phyloP scores from a whole-genome alignment of 2,113 vertebrate species.

The Labeo rohita region DNA sequence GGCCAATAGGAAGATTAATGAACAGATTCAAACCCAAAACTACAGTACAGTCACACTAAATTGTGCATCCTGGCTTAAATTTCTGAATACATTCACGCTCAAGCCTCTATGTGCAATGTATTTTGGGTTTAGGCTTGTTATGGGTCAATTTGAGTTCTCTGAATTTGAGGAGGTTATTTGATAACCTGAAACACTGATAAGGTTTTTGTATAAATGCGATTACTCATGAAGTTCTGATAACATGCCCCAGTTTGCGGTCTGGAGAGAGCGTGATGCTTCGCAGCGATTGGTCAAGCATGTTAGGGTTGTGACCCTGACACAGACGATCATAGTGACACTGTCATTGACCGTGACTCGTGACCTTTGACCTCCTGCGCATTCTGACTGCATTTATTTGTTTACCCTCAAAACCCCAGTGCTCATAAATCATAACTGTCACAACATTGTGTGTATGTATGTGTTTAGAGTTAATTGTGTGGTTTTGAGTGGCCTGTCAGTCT shows the following conservation, averaged over 20 bases:
- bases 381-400: slow-evolving; percentile 53
- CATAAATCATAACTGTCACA: slow-evolving; percentile 57
- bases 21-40: neutral
- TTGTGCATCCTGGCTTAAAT: neutral
- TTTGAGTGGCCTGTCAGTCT: slow-evolving; percentile 34
- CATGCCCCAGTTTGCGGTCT: neutral
- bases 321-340: slow-evolving; percentile 40
- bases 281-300: slow-evolving; percentile 36
- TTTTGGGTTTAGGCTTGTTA: neutral
- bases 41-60: neutral
- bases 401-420: slow-evolving; percentile 30
- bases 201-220: neutral
- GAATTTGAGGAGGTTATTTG: slow-evolving; percentile 2
- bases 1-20: slow-evolving; percentile 1
- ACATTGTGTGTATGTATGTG: slow-evolving; percentile 45
- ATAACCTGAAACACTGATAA: slow-evolving; percentile 32
- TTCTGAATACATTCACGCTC: neutral
- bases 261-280: slow-evolving; percentile 27
- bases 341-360: slow-evolving; percentile 52
- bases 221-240: slow-evolving; percentile 3
- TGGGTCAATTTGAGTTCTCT: neutral
- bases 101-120: neutral
- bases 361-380: slow-evolving; percentile 43
- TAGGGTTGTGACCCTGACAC: slow-evolving; percentile 45
- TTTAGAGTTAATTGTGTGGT: slow-evolving; percentile 20